A percentile compares a stretch with the other conserved stretches of the same genome.
phyloP scores from a whole-genome alignment of 2,888 invertebrate species.

The Gryllus longicercus region DNA sequence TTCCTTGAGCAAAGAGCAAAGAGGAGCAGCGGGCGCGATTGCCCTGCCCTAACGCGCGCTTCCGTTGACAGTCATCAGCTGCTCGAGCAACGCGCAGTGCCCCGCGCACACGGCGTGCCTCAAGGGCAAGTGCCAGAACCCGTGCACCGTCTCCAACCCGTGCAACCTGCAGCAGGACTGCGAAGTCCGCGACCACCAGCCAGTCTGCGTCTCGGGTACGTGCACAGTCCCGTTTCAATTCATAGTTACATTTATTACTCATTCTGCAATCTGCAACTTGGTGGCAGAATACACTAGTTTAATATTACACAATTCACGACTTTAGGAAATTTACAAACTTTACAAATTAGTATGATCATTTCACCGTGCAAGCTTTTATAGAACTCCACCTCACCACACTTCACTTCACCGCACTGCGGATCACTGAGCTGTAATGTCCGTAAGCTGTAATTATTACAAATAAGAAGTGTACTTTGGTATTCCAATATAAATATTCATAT shows the following conservation, averaged over 20 bases:
- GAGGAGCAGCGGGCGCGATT: not conserved
- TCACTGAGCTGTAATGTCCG: no score
- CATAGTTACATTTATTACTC: no score
- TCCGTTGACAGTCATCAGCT: constrained; percentile 64
- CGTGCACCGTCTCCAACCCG: constrained; percentile 71
- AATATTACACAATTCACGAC: no score
- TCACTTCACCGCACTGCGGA: no score
- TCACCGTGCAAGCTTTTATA: no score
- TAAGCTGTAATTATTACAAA: not conserved
- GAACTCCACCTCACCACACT: no score
- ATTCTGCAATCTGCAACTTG: no score
- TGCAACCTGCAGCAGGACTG: constrained; percentile 74
- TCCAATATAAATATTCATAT: no score
- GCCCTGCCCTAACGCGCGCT: not conserved
- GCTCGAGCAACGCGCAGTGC: constrained; percentile 76
- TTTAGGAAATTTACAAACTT: no score
- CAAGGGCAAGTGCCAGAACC: constrained; percentile 74
- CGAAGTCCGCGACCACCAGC: constrained; percentile 76
- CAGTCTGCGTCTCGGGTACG: constrained; percentile 76
- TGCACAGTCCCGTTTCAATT: not conserved
- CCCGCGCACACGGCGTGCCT: constrained; percentile 73
- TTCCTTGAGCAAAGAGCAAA: not conserved
- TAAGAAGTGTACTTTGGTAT: no score
- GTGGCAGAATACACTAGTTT: no score
- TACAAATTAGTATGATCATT: no score